Evolutionary conservation across 2,888 invertebrate species (phyloP), one percentile per base, ranked within the genome.

Genomic region (Argyra leucocephala): DNA sequence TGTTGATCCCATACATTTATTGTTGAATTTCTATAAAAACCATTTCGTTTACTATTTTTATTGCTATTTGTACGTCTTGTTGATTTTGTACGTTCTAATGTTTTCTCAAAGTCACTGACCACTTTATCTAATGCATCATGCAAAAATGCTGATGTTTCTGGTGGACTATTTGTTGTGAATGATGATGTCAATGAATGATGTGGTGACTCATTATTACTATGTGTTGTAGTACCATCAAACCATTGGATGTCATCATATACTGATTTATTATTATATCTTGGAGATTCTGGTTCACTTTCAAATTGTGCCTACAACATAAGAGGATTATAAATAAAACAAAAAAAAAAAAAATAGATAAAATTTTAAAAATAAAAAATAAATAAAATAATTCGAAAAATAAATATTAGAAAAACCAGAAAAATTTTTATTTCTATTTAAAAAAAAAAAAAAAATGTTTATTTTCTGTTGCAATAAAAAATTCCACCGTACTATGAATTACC

Each of bases 71-170:
- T 48, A 48, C 48, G 48, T 48, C 48, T 9, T 18, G 48, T 48
- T 48, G 48, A 48, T 48, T 66, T 57, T 57, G 86, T 83, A 66
- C 84, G 81, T 71, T 85, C 84, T 67, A 88, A 77, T 22, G 87
- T 86, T 70, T 85, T 83, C 76, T 89, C 88, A 74, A 89, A 89
- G 76, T 89, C 88, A 65, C 83, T 83, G 66, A 88, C 85, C 66
- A 87, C 88, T 75, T 84, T 83, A 69, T 82, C 81, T 66, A 84
- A 79, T 15, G 80, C 82, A 69, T 83, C 82, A 63, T 74, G 78
- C 2, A 80, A 69, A 69, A 79, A 80, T 67, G 78, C 77, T 58
- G 76, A 74, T 61, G 76, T 75, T 71, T 78, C 79, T 67, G 77
- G 77, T 67, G 78, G 76, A 72, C 77, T 78, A 63, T 74, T 72